Percentiles rank a stretch among this genome's conserved stretches.
Evolutionary conservation across 2,888 invertebrate species (phyloP).

Genomic region (Trachelus stipa): DNA sequence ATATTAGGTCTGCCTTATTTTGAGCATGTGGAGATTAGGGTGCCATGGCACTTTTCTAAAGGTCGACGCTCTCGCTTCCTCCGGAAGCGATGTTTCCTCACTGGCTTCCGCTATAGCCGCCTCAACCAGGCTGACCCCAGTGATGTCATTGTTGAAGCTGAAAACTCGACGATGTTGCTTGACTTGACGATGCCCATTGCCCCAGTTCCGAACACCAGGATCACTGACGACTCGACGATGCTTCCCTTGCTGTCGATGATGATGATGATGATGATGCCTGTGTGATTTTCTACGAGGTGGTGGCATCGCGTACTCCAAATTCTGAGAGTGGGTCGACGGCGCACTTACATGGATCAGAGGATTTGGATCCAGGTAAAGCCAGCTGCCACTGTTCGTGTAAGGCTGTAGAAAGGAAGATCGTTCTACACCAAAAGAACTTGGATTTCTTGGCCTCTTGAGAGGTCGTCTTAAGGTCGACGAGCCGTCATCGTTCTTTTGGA

Average conservation of each 20-base stretch:
- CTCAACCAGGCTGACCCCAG: constrained; percentile 31
- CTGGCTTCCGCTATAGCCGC: constrained; percentile 33
- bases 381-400: constrained; percentile 54
- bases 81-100: constrained; percentile 37
- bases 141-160: constrained; percentile 43
- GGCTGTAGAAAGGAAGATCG: constrained; percentile 35
- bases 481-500: constrained; percentile 16
- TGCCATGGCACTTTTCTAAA: constrained; percentile 68
- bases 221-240: constrained; percentile 53
- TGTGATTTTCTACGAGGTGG: constrained; percentile 41
- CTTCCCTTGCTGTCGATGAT: constrained; percentile 24
- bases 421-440: constrained; percentile 4
- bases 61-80: constrained; percentile 50
- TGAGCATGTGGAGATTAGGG: constrained; percentile 66
- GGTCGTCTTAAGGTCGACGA: background rate
- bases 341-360: constrained; percentile 38
- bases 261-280: constrained; percentile 34
- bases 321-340: constrained; percentile 30
- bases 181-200: constrained; percentile 17
- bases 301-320: constrained; percentile 45
- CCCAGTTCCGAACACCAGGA: constrained; percentile 43
- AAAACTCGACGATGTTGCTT: constrained; percentile 47
- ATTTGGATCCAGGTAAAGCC: constrained; percentile 55
- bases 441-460: constrained; percentile 6
- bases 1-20: constrained; percentile 52